Evolutionary conservation across 2,888 invertebrate species (phyloP).

Genomic region (Pristionchus entomophagus): DNA sequence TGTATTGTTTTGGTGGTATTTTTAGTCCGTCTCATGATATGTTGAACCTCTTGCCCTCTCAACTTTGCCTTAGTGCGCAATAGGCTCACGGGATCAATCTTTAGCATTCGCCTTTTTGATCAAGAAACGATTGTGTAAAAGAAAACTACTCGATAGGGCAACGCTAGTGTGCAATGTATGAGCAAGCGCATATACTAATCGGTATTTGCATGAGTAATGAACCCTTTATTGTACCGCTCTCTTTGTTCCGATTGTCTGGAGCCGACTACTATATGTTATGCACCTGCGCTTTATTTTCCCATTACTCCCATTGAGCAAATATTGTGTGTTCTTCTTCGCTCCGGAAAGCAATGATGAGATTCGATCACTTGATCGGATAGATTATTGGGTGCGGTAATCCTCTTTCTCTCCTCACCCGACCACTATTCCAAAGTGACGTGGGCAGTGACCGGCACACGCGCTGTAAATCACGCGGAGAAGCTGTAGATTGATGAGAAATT

Average conservation of each 20-base stretch:
- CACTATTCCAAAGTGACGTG: background rate
- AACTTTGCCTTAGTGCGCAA: too few relatives aligned
- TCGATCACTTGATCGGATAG: background rate
- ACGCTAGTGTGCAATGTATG: too few relatives aligned
- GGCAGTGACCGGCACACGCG: background rate
- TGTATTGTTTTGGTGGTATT: background rate
- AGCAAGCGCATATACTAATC: background rate
- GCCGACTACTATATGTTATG: background rate
- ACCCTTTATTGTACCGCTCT: background rate
- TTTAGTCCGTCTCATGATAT: too few relatives aligned
- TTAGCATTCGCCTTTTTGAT: too few relatives aligned
- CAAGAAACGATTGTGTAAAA: too few relatives aligned
- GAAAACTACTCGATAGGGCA: too few relatives aligned
- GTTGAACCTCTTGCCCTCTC: too few relatives aligned
- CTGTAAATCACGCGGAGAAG: constrained; percentile 5
- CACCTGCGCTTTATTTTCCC: background rate
- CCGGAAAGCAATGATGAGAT: too few relatives aligned
- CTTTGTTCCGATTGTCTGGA: background rate
- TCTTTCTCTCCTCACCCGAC: background rate
- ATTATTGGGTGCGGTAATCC: background rate
- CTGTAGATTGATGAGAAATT: too few relatives aligned
- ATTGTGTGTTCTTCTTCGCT: constrained; percentile 28
- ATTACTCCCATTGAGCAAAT: background rate
- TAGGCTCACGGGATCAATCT: too few relatives aligned
- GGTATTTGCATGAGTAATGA: background rate